Base-by-base conservation (phyloP, 2,113 vertebrate species). In the Burhinus bistriatus region DNA sequence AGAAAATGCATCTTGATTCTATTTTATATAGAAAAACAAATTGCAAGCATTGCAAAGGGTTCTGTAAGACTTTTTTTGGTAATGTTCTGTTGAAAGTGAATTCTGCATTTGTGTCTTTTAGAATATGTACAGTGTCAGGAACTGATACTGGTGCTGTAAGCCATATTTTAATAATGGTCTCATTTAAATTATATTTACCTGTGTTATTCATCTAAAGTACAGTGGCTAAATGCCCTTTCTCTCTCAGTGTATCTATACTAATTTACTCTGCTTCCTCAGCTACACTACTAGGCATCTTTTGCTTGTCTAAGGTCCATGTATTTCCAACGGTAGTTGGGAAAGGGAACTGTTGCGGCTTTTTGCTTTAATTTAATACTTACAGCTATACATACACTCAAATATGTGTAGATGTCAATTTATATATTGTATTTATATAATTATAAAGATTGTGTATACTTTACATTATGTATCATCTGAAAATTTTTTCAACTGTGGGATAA, bases 101-200 rank as follows among this genome's bases (percentile, higher is more conserved):
- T 79, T 83, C n/a, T 59, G 7, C 6, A 6, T 71, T 71, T 83
- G 15, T 15, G 9, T 84, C 17, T 5, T 61, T 89, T 73, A 44
- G 36, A 32, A 52, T 34, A 40, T 0, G 0, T 30, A 10, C 25
- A 21, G 4, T 30, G 6, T 32, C 80, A 44, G 51, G 26, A 59
- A 47, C 21, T 54, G 32, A 42, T 66, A 20, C 32, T 38, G 17
- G 13, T 58, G 10, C n/a, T 68, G 22, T 12, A 51, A 57, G 29
- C 9, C 3, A 2, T 66, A 29, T 83, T 75, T 89, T 77, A 84
- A 36, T 77, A 81, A 40, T 40, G 11, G 4, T 75, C 7, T 71
- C 5, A 30, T 54, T 77, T 73, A n/a, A 78, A 27, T 75, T 29
- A 10, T 51, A n/a, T 62, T 80, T 92, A 17, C 36, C 11, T 70